These are phyloP conservation scores for Chrysogorgia sp. DNA, from an alignment of 92 coral and sea anemone genomes.

Conservation along the genomic window DNA sequence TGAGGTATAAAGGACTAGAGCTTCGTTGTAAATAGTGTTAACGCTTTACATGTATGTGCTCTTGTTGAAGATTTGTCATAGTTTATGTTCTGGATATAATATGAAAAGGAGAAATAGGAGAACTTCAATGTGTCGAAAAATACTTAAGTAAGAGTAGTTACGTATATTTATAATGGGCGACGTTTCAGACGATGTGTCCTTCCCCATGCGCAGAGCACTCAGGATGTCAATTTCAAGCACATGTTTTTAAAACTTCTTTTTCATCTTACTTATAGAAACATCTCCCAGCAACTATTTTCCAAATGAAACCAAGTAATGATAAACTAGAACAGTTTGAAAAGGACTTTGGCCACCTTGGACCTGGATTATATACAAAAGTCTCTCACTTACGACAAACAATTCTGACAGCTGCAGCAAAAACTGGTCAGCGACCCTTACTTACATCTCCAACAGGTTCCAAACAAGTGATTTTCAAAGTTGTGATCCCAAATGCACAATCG, in stretches of 20 bases:
- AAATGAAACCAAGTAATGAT: constrained; percentile 87
- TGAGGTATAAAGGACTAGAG: too few relatives aligned
- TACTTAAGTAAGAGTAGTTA: too few relatives aligned
- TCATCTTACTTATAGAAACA: constrained; percentile 80
- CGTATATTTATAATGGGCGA: too few relatives aligned
- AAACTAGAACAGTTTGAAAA: constrained; percentile 78
- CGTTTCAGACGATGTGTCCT: too few relatives aligned
- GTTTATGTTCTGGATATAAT: too few relatives aligned
- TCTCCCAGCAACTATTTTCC: constrained; percentile 83
- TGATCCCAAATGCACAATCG: constrained; percentile 40
- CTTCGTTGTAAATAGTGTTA: too few relatives aligned
- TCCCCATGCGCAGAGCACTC: too few relatives aligned
- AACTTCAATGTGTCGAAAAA: too few relatives aligned
- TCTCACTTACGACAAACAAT: constrained; percentile 82
- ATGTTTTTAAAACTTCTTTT: neutral
- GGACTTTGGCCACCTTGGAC: constrained; percentile 84
- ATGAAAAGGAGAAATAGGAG: too few relatives aligned
- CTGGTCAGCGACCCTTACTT: constrained; percentile 52
- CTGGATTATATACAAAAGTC: constrained; percentile 75
- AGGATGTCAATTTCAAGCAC: neutral
- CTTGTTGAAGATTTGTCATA: too few relatives aligned
- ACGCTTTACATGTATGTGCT: too few relatives aligned
- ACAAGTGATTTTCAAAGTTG: constrained; percentile 37
- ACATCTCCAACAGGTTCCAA: constrained; percentile 38
- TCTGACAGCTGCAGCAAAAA: constrained; percentile 75